Base-by-base conservation (phyloP, 2,113 vertebrate genomes). In the Pelobates fuscus region DNA sequence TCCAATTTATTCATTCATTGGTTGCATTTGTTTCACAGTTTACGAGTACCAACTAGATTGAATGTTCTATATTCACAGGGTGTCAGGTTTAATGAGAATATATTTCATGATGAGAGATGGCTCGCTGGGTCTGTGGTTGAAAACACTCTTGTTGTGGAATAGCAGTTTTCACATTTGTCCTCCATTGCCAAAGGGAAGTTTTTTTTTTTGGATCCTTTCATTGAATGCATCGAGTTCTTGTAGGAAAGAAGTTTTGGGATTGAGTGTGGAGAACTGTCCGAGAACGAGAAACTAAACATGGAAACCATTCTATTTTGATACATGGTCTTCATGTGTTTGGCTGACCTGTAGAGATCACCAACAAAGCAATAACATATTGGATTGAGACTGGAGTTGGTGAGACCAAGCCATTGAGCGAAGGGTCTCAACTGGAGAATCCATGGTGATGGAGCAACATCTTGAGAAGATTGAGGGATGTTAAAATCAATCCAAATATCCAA, bases 311-410 rank as follows among this genome's bases (percentile, higher is more conserved):
- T 93, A 84, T 91, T 89, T 76, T 92, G 92, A 82, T 96, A 97
- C 46, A 90, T 91, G 37, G 80, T 93, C 78, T 91, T 93, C 78
- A 97, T 92, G 67, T 94, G 87, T 80, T 89, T 92, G 8, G 92
- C 94, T 2, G 94, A 95, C 49, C 94, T 92, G 79, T 94, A 94
- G 21, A 93, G 82, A 63, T 91, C 94, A 14, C 95, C 94, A 0
- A 97, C 90, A 70, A 97, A 96, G 54, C 95, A 97, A 67, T 97
- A 97, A 66, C 95, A 97, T 80, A 97, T 95, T 0, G 95, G 95
- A 73, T 97, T 97, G 65, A 97, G 93, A 81, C 94, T 95, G 80
- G 95, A 97, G 88, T 97, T 97, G 4, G 93, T 97, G 59, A 97
- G 92, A 49, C 95, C 92, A 18, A 97, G 87, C 95, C 95, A 97